phyloP scores from a whole-genome alignment of 2,113 vertebrate genomes.

The Misgurnus mizolepis region DNA sequence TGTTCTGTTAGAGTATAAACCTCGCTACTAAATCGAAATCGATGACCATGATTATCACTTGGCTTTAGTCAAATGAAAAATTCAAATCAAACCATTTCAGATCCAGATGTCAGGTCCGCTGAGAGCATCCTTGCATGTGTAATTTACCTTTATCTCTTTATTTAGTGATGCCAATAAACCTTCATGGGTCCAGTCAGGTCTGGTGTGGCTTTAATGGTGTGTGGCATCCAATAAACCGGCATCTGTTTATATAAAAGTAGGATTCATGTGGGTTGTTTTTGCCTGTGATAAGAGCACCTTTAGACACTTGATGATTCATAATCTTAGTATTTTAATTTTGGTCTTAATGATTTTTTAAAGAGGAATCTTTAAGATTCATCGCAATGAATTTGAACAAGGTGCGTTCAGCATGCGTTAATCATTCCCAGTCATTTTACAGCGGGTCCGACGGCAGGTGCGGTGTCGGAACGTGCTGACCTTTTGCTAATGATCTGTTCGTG shows the following conservation, averaged over 20 bases:
- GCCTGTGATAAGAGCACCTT: constrained; percentile 14
- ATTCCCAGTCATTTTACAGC: constrained; percentile 22
- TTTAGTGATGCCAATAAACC: constrained; percentile 43
- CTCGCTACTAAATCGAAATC: not conserved
- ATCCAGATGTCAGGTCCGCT: constrained; percentile 20
- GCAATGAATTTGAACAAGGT: constrained; percentile 48
- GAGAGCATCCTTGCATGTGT: constrained; percentile 36
- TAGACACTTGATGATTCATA: constrained; percentile 15
- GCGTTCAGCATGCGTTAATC: constrained; percentile 43
- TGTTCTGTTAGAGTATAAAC: constrained; percentile 13
- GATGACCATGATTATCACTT: constrained; percentile 24
- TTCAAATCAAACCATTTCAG: constrained; percentile 29
- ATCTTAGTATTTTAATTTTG: constrained; percentile 46
- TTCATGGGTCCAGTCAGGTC: constrained; percentile 40
- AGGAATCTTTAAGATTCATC: not conserved
- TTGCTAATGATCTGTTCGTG: constrained; percentile 48
- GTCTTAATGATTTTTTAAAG: constrained; percentile 1
- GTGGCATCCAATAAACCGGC: constrained; percentile 46
- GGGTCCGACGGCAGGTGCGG: constrained; percentile 43
- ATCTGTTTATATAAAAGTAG: constrained; percentile 46
- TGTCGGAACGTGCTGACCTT: constrained; percentile 51
- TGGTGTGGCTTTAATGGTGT: constrained; percentile 45
- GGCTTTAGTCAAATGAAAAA: constrained; percentile 32
- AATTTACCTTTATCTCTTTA: constrained; percentile 27
- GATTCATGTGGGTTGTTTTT: constrained; percentile 14